A percentile compares a stretch with the other conserved stretches of the same genome.
These are phyloP conservation scores for Paratrypauchen microcephalus DNA, from an alignment of 2,797 vertebrate genomes.

Conservation along the genomic window DNA sequence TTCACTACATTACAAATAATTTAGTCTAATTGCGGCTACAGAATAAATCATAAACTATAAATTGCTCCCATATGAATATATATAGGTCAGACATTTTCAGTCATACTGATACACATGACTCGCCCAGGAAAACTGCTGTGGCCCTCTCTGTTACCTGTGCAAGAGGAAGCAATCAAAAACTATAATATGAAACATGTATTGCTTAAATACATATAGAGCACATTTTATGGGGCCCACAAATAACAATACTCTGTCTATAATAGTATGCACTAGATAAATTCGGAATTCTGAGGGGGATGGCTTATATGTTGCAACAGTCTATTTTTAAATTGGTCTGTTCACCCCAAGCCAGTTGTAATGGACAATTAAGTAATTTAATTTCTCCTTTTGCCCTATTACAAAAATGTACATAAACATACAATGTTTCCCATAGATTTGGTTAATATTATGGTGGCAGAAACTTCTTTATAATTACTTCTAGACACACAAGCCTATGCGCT, in stretches of 20 bases:
- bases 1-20: slow-evolving; percentile 42
- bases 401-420: background rate
- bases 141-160: background rate
- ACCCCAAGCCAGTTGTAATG: background rate
- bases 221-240: background rate
- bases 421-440: too few species aligned
- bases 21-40: slow-evolving; percentile 17
- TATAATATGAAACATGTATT: background rate
- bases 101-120: background rate
- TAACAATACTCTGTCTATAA: background rate
- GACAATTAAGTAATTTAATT: background rate
- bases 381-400: too few species aligned
- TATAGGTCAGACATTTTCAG: background rate
- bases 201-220: background rate
- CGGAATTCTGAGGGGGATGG: background rate
- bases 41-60: slow-evolving; percentile 7
- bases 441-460: too few species aligned
- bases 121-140: background rate
- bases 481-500: background rate
- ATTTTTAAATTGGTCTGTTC: background rate
- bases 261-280: background rate
- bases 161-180: background rate
- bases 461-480: background rate
- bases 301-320: background rate
- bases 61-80: background rate